phyloP scores from a whole-genome alignment of 1,140 invertebrate species.

The Conus ventricosus region DNA sequence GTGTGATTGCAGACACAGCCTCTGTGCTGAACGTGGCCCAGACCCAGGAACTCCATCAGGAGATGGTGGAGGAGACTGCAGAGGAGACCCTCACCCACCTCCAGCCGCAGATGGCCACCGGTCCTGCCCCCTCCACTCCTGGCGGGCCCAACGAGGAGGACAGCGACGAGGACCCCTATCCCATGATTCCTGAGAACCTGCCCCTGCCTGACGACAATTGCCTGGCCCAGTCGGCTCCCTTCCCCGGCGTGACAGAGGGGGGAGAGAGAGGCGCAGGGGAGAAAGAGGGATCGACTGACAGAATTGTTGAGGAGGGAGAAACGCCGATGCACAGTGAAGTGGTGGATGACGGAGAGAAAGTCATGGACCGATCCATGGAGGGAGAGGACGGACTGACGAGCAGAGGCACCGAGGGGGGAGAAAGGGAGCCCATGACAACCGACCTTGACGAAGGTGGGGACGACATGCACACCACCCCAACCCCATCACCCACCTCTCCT shows the following conservation, averaged over 20 bases:
- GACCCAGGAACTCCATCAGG: background rate
- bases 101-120: conserved; percentile 7
- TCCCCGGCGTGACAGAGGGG: background rate
- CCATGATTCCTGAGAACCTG: conserved; percentile 27
- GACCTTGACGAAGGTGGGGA: conserved; percentile 22
- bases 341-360: too few relatives aligned
- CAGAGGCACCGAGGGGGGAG: background rate
- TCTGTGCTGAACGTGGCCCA: conserved; percentile 27
- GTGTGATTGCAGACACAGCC: background rate
- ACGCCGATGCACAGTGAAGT: too few relatives aligned
- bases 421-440: conserved; percentile 18
- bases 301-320: too few relatives aligned
- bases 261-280: background rate
- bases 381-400: background rate
- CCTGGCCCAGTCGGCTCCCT: background rate
- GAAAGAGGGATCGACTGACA: background rate
- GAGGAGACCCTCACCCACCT: conserved; percentile 9
- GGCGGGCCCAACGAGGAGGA: background rate
- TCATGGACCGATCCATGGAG: too few relatives aligned
- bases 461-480: background rate
- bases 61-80: background rate
- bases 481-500: conserved; percentile 20
- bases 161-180: conserved; percentile 23
- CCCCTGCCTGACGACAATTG: conserved; percentile 29
- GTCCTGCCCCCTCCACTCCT: background rate